phyloP scores from a whole-genome alignment of 2,797 vertebrate genomes.

The Spheniscus humboldti region DNA sequence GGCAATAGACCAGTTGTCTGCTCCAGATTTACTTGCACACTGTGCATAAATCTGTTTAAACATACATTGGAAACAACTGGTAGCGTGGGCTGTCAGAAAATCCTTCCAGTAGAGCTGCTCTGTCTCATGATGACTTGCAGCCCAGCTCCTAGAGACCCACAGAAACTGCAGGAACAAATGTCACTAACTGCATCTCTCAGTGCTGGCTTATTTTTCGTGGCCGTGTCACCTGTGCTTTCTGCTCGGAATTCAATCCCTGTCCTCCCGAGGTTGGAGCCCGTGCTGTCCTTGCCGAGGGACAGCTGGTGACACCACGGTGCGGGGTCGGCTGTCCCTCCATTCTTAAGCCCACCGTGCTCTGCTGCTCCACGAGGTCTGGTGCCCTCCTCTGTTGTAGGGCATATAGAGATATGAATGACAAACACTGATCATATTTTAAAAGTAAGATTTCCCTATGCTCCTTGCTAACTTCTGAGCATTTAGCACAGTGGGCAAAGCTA shows the following conservation, averaged over 20 bases:
- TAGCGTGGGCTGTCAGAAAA: neutral
- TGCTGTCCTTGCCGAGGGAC: neutral
- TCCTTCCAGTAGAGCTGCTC: neutral
- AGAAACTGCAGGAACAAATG: neutral
- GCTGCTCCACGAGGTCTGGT: neutral
- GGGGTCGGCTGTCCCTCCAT: accelerated
- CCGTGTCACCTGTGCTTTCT: neutral
- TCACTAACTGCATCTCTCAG: neutral
- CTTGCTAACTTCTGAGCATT: neutral
- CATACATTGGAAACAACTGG: neutral
- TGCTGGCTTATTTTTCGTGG: neutral
- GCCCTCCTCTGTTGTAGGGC: neutral
- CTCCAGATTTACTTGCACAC: neutral
- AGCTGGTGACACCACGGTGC: accelerated
- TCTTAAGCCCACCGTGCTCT: accelerated
- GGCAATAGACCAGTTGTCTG: neutral
- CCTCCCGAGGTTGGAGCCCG: accelerated
- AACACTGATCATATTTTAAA: neutral
- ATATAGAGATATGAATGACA: accelerated
- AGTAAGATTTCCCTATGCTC: neutral
- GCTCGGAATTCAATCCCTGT: neutral
- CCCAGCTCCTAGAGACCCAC: neutral
- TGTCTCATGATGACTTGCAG: neutral
- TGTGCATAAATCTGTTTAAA: neutral
- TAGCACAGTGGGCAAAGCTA: neutral